A percentile compares a stretch with the other conserved stretches of the same genome.
These are phyloP conservation scores for Maniola hyperantus DNA, from an alignment of 2,888 invertebrate genomes.

Conservation along the genomic window DNA sequence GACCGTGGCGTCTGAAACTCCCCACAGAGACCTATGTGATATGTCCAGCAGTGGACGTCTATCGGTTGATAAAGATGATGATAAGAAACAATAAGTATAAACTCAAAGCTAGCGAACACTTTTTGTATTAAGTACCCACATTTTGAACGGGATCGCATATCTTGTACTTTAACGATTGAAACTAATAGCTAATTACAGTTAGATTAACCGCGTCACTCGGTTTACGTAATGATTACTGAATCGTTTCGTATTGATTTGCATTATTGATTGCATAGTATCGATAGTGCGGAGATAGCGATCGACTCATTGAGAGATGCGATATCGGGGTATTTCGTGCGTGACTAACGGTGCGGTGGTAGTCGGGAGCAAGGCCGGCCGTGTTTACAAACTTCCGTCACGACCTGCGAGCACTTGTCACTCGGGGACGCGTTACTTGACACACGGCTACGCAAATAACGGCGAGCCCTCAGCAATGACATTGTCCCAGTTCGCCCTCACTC, in stretches of 20 bases:
- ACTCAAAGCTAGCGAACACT: no score
- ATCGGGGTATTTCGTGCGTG: slow-evolving; percentile 65
- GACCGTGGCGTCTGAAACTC: no score
- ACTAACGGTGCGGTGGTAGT: slow-evolving; percentile 42
- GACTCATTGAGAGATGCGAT: slow-evolving; percentile 39
- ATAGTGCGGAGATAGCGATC: slow-evolving; percentile 32
- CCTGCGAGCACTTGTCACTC: slow-evolving; percentile 71
- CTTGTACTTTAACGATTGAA: no score
- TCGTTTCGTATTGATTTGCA: slow-evolving; percentile 34
- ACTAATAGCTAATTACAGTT: slow-evolving; percentile 43
- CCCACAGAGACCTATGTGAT: no score
- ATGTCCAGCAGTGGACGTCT: no score
- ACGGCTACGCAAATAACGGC: slow-evolving; percentile 79
- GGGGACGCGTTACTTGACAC: slow-evolving; percentile 58
- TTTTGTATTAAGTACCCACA: no score
- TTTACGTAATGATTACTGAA: slow-evolving; percentile 30
- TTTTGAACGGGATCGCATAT: no score
- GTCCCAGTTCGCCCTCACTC: slow-evolving; percentile 61
- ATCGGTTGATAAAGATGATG: no score
- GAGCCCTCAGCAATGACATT: slow-evolving; percentile 78
- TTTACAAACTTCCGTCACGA: slow-evolving; percentile 80
- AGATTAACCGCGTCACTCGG: slow-evolving; percentile 40
- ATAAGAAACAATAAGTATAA: no score
- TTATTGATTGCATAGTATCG: slow-evolving; percentile 29
- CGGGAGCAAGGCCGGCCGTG: slow-evolving; percentile 77